phyloP scores from a whole-genome alignment of 2,113 vertebrate genomes.

The Chaetops frenatus region DNA sequence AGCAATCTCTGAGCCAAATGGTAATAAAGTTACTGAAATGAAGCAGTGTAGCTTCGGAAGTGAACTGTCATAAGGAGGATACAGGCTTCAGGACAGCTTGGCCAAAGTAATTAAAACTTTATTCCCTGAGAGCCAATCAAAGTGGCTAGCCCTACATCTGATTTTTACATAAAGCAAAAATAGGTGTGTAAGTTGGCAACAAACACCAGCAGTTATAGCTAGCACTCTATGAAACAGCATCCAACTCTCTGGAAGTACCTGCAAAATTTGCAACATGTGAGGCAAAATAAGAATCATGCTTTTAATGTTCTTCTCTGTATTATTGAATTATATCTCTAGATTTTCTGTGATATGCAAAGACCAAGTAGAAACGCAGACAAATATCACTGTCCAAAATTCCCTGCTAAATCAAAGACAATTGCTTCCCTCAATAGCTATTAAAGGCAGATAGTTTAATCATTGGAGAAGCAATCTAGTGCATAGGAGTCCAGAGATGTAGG shows the following conservation, averaged over 20 bases:
- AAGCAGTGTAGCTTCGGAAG: constrained; percentile 84
- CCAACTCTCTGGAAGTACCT: not conserved
- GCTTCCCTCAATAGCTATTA: constrained; percentile 48
- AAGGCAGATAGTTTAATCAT: constrained; percentile 57
- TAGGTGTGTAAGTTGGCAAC: not conserved
- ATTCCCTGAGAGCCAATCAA: constrained; percentile 36
- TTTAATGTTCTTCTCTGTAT: not conserved
- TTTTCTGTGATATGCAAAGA: not conserved
- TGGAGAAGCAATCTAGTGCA: constrained; percentile 44
- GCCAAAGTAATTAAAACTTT: constrained; percentile 74
- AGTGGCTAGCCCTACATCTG: not conserved
- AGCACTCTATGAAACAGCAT: not conserved
- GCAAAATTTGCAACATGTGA: not conserved
- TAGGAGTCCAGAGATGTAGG: constrained; percentile 21
- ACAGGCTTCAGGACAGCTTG: constrained; percentile 77
- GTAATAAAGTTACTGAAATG: constrained; percentile 96
- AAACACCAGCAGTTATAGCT: not conserved
- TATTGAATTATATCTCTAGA: not conserved
- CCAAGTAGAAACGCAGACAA: not conserved
- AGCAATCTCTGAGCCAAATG: constrained; percentile 94
- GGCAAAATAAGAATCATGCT: not conserved
- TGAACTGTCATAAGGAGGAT: constrained; percentile 87
- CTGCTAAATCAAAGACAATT: constrained; percentile 42
- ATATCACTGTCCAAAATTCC: constrained; percentile 25
- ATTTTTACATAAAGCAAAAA: not conserved